Evolutionary conservation across 2,797 vertebrate genomes (phyloP), one percentile per base, ranked within the genome.

Genomic region (Chromis chromis): DNA sequence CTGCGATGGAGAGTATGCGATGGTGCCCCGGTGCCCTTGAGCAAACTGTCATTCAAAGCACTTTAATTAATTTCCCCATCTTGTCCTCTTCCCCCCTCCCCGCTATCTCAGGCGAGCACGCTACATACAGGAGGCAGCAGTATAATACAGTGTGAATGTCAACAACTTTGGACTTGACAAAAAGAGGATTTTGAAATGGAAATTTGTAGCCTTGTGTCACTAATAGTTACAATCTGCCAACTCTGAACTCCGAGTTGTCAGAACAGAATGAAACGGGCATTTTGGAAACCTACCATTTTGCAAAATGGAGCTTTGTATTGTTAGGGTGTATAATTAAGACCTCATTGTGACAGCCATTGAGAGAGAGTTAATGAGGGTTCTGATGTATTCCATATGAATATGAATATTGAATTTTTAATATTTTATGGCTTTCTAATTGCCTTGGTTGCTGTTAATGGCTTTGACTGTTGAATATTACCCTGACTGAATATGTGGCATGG

Each of bases 11-110:
- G 74, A 70, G 78, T 62, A 70, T 61, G 79, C 65, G 81, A 83
- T 39, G 72, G 76, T 63, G 73, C 91, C 83, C 50, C 70, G 7
- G 14, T 94, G 93, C 93, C 94, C 91, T 93, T 94, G 93, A 94
- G 94, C 91, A 62, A 82, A 59, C 91, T 95, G 94, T 95, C 93
- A 89, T 94, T 96, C 94, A 92, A 84, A 70, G 74, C 91, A 93
- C 89, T 93, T 94, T 94, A 90, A 94, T 94, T 96, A 94, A 92
- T 92, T 87, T 86, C 84, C 76, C 72, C 81, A 87, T 78, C 82
- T 80, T 79, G 60, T 84, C 86, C 58, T 86, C 53, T 22, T 78
- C 54, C 54, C 39, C 25, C 76, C 74, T 77, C 63, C 78, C 77
- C 86, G 55, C 75, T 64, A 59, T 73, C 80, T 61, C 82, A 68